Percentiles rank a stretch among this genome's conserved stretches.
phyloP scores from a whole-genome alignment of 1,140 invertebrate species.

The Choristoneura fumiferana region DNA sequence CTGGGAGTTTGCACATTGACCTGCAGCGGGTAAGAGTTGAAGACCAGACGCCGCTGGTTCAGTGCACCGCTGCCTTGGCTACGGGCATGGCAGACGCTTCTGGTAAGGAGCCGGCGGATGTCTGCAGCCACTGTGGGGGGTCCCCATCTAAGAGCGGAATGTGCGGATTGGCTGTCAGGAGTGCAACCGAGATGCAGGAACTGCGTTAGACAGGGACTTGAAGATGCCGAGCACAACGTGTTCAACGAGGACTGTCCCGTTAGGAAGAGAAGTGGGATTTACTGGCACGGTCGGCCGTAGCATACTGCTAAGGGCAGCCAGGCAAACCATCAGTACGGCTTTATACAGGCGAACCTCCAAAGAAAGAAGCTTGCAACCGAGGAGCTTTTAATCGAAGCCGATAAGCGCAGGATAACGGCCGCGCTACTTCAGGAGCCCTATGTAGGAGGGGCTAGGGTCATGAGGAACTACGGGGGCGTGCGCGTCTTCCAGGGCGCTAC shows the following conservation, averaged over 20 bases:
- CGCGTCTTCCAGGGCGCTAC: conserved; percentile 20
- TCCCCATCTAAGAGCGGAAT: neutral
- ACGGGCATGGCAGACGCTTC: neutral
- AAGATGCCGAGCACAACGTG: neutral
- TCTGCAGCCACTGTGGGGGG: conserved; percentile 13
- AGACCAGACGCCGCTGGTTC: conserved; percentile 4
- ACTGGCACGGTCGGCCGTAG: neutral
- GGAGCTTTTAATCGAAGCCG: conserved; percentile 12
- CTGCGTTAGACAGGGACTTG: neutral
- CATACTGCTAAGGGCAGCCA: neutral
- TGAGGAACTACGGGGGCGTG: neutral
- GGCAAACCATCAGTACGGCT: neutral
- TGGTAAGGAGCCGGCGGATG: neutral
- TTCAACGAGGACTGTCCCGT: too few relatives aligned
- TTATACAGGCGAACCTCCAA: conserved; percentile 16
- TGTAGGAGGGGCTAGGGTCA: neutral
- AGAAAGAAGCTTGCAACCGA: conserved; percentile 21
- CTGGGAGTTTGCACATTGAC: neutral
- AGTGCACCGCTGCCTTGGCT: neutral
- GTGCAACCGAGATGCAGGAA: neutral
- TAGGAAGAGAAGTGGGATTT: neutral
- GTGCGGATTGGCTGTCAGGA: neutral
- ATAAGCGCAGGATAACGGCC: neutral
- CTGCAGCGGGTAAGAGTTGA: neutral
- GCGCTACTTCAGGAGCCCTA: conserved; percentile 25